Evolutionary conservation across 2,797 vertebrate species (phyloP).

Genomic region (Taeniopygia guttata): DNA sequence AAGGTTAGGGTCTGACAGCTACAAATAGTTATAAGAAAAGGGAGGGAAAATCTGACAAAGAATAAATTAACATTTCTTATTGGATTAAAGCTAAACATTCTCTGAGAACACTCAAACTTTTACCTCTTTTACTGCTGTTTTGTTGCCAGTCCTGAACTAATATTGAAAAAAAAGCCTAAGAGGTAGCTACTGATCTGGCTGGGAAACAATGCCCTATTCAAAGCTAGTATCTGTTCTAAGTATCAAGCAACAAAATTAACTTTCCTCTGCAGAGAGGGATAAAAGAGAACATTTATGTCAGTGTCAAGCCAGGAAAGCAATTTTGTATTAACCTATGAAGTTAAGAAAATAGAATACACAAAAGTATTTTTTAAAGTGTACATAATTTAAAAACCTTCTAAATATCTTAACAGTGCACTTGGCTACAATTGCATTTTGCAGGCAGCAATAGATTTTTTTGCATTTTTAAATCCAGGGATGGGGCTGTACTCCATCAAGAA

Average conservation of each 20-base stretch:
- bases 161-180: neutral
- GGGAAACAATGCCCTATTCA: constrained; percentile 75
- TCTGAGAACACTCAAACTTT: neutral
- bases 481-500: constrained; percentile 30
- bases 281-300: neutral
- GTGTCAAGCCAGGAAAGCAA: constrained; percentile 41
- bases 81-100: neutral
- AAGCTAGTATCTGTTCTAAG: constrained; percentile 72
- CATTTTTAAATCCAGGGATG: constrained; percentile 23
- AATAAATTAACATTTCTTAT: neutral
- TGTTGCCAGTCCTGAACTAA: constrained; percentile 16
- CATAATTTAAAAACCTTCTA: constrained; percentile 60
- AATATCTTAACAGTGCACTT: constrained; percentile 57
- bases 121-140: neutral
- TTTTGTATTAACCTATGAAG: constrained; percentile 47
- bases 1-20: constrained; percentile 14
- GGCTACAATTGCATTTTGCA: constrained; percentile 52
- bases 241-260: constrained; percentile 61
- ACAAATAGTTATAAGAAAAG: neutral
- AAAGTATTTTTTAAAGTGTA: constrained; percentile 57
- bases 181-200: constrained; percentile 70
- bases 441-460: constrained; percentile 7
- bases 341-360: constrained; percentile 51
- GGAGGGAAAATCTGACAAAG: neutral
- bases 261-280: neutral